Evolutionary conservation across 2,113 vertebrate genomes (phyloP).

Genomic region (Hylia prasina): DNA sequence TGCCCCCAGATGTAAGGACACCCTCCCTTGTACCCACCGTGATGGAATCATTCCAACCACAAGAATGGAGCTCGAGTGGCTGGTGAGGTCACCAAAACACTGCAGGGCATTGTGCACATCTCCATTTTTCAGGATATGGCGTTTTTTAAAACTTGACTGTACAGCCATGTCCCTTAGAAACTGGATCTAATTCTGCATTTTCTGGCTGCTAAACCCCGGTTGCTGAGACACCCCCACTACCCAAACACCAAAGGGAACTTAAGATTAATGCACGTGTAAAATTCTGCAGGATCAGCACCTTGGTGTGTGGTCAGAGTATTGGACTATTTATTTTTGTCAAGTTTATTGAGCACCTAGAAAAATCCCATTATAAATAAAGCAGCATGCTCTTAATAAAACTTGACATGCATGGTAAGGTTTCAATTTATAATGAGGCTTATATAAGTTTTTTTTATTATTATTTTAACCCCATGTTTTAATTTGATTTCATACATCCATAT

Average conservation of each 20-base stretch:
- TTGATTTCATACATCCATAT: neutral
- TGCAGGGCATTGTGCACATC: neutral
- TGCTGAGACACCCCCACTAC: neutral
- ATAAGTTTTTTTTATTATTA: neutral
- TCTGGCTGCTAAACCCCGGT: neutral
- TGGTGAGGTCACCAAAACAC: conserved; percentile 27
- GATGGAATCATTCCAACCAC: neutral
- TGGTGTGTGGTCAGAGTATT: neutral
- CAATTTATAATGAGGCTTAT: neutral
- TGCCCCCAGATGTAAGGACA: neutral
- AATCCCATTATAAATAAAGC: conserved; percentile 11
- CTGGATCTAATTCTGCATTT: neutral
- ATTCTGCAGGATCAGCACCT: neutral
- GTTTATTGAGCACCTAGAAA: conserved; percentile 14
- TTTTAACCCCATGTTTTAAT: neutral
- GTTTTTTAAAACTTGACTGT: neutral
- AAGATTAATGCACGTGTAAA: neutral
- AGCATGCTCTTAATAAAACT: neutral
- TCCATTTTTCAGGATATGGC: neutral
- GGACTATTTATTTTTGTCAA: neutral
- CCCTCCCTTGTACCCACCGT: neutral
- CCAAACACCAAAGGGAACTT: neutral
- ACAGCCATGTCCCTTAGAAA: neutral
- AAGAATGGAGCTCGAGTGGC: neutral
- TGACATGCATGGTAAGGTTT: neutral